These are phyloP conservation scores for Seriola dumerili DNA, from an alignment of 2,113 vertebrate genomes.

Conservation along the genomic window DNA sequence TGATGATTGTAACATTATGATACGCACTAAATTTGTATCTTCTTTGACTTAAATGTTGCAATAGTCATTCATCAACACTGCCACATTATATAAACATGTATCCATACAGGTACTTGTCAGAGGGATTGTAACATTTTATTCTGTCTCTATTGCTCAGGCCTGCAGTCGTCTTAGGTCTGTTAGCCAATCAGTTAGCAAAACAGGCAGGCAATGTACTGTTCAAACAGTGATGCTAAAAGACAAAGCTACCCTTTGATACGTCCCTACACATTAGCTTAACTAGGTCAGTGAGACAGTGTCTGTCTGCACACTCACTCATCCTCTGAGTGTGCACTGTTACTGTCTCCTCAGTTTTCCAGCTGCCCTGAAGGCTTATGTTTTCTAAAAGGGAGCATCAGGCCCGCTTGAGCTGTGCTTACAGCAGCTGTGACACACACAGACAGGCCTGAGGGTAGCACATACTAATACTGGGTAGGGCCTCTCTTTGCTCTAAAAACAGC, in stretches of 20 bases:
- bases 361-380: constrained; percentile 13
- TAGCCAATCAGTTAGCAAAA: not conserved
- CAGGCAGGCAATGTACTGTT: not conserved
- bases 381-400: constrained; percentile 10
- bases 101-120: not conserved
- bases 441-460: not conserved
- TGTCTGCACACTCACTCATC: not conserved
- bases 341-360: constrained; percentile 28
- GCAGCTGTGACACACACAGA: constrained; percentile 31
- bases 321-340: constrained; percentile 6
- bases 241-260: constrained; percentile 4
- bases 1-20: not conserved
- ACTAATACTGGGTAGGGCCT: too few species aligned
- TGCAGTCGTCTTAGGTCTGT: not conserved
- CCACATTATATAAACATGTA: not conserved
- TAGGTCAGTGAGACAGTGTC: constrained; percentile 44
- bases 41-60: too few species aligned
- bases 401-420: not conserved
- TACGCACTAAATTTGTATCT: too few species aligned
- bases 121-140: not conserved
- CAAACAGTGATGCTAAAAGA: not conserved
- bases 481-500: too few species aligned
- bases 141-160: not conserved
- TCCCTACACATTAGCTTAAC: constrained; percentile 20
- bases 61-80: too few species aligned